Evolutionary conservation across 2,888 invertebrate genomes (phyloP), one percentile per base, ranked within the genome.

Genomic region (Sminthurides aquaticus): DNA sequence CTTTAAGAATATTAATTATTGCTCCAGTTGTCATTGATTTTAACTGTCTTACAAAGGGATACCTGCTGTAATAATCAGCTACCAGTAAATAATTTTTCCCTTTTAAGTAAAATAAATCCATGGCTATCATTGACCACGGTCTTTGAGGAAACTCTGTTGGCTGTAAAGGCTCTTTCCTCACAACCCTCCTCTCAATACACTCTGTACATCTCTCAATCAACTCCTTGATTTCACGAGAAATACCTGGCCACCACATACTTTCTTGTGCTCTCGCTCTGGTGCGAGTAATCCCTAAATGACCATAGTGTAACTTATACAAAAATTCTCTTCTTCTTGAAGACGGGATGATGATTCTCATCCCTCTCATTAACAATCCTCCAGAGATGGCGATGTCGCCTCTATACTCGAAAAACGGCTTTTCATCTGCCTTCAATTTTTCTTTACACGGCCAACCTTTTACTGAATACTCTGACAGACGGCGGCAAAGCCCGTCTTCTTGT

Each of bases 211-310:
- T 52, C 18, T 65, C 54, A 11, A 72, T 62, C 2, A 69, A 15
- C 27, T 71, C 66, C 22, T 65, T 62, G n/a, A 74, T 29, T 22
- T 72, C 67, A 0, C 52, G 25, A 8, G 64, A 65, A 26, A 72
- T 26, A 0, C 73, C 73, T 1, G 66, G 48, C 74, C 74, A 75
- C 73, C 73, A 75, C 18, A 75, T 69, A 5, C 69, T 68, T 24
- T 69, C 71, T 56, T 68, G 68, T 3, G 74, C 75, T 28, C 71
- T 27, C 5, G 55, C 60, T 18, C 70, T 49, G 58, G 72, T 74
- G 55, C 73, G 75, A 5, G 60, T 70, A 26, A 76, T 69, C 0
- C 75, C 76, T 0, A 73, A 61, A 58, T 76, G 76, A 0, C 75
- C 75, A 43, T 62, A 62, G 56, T 76, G 74, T 3, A 76, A 61